Conservation (phyloP, 2,797 vertebrate species). For the Momotus momota region DNA sequence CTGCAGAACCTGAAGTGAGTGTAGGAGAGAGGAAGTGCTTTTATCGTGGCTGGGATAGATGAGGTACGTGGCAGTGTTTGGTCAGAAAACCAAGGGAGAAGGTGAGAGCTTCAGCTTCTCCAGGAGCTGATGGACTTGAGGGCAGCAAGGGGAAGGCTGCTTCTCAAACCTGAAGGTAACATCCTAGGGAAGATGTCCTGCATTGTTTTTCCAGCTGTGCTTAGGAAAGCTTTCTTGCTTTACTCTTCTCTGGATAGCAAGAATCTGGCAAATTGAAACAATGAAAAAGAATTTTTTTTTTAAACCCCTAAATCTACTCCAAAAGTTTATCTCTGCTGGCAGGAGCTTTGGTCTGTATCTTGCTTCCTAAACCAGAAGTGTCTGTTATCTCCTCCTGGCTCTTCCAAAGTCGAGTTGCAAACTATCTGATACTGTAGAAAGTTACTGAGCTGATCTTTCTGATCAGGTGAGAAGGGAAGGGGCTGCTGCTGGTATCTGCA, state of each 20-base stretch:
- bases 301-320: neutral
- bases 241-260: neutral
- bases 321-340: neutral
- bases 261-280: neutral
- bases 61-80: neutral
- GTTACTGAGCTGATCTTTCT: neutral
- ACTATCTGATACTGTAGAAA: neutral
- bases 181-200: neutral
- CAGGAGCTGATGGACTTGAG: neutral
- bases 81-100: neutral
- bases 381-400: neutral
- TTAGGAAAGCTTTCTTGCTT: neutral
- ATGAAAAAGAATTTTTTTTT: neutral
- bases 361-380: neutral
- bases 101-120: neutral
- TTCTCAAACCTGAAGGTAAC: neutral
- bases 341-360: neutral
- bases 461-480: neutral
- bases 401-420: neutral
- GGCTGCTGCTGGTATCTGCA: neutral
- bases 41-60: neutral
- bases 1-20: neutral
- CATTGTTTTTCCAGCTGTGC: neutral
- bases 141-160: neutral
- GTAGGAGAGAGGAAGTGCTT: neutral